phyloP scores from a whole-genome alignment of 30 jellyfish, hydroid and myxozoan genomes.

The Cassiopea andromeda region DNA sequence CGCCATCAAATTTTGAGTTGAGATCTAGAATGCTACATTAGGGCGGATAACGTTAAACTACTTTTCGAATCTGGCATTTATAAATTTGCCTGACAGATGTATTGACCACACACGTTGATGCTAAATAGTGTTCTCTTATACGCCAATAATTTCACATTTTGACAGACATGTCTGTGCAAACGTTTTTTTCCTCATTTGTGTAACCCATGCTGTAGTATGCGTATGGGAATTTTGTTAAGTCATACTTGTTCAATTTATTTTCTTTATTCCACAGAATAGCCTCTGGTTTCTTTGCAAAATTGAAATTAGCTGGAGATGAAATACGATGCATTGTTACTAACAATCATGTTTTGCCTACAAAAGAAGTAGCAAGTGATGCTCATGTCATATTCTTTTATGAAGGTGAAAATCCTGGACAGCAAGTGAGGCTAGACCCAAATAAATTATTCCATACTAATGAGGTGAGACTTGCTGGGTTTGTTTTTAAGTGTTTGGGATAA shows the following conservation, averaged over 20 bases:
- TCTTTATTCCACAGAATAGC: conserved; percentile 69
- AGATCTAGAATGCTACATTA: too few relatives aligned
- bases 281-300: conserved; percentile 84
- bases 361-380: conserved; percentile 75
- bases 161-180: too few relatives aligned
- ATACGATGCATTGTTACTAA: conserved; percentile 74
- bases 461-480: conserved; percentile 13
- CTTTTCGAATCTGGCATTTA: too few relatives aligned
- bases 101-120: too few relatives aligned
- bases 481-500: background rate
- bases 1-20: too few relatives aligned
- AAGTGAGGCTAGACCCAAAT: conserved; percentile 73
- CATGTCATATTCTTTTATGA: conserved; percentile 83
- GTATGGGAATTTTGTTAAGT: too few relatives aligned
- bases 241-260: background rate
- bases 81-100: too few relatives aligned
- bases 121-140: too few relatives aligned
- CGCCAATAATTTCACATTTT: too few relatives aligned
- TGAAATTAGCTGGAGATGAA: conserved; percentile 60
- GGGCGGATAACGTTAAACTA: too few relatives aligned
- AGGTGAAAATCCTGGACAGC: conserved; percentile 78
- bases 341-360: conserved; percentile 80
- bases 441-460: conserved; percentile 66
- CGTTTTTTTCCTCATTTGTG: too few relatives aligned
- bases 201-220: too few relatives aligned